Base-by-base conservation (phyloP, 1,140 invertebrate genomes). In the Drosophila pachea region DNA sequence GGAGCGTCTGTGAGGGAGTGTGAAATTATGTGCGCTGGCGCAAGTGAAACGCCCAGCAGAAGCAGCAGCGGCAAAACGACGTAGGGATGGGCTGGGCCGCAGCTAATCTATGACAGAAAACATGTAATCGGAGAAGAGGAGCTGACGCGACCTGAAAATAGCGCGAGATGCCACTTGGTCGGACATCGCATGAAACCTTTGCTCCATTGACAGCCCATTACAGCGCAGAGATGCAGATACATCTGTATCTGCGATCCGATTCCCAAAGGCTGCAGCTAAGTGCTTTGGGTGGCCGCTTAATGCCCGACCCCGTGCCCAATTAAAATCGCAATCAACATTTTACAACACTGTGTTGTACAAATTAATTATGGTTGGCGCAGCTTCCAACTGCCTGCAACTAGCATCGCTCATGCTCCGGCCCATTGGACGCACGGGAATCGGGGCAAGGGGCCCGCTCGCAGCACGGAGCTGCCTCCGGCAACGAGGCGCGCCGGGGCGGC, bases 91-190 rank as follows among this genome's bases (percentile, higher is more conserved):
- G 81, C 70, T 33, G 76, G 52, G 65, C 74, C 74, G 64, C 71
- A 47, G 73, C 70, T 86, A 86, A 86, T 86, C 81, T 86, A 86
- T 86, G 82, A 86, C 81, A 69, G 81, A 86, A 86, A 86, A 86
- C 81, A 86, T 86, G 81, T 74, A 86, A 86, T 74, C 53, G 70
- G 81, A 86, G 74, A 58, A 58, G 53, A 7, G 45, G 31, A 16
- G 40, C 48, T 43, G 9, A 6, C 12, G 32, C 29, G 49, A 53
- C 14, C 49, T 67, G 53, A 79, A 79, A 84, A 83, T 83, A 84
- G 68, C 67, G 55, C 32, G 54, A 73, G 48, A 73, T 72, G 62
- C 53, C 43, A 33, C 42, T 63, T 55, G 47, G 16, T 45, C 22
- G 14, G 63, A 42, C 54, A 58, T 48, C 54, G 35, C 38, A 55